Evolutionary conservation across 2,797 vertebrate species (phyloP), one percentile per base, ranked within the genome.

Genomic region (Coregonus ussuriensis): DNA sequence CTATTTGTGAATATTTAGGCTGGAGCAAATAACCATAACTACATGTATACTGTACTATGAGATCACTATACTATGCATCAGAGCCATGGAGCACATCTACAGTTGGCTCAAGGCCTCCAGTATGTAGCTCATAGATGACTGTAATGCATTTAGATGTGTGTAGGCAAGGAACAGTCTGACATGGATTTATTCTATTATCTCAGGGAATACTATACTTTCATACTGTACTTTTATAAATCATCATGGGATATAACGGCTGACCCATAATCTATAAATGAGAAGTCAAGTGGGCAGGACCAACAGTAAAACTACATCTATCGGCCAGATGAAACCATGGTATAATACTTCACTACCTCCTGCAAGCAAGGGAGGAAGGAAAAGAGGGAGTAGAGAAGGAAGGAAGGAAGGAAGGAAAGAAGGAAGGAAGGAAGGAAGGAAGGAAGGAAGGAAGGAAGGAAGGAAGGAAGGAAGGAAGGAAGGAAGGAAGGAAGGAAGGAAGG

Each of bases 41-140:
- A 13, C 25, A 59, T 59, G n/a, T 25, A 11, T 25, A 62, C 59
- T 25, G 21, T 62, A 7, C 54, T 59, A 9, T 47, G 41, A 47
- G 41, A 29, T 25, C 25, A 56, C 14, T 31, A 54, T 15, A 31
- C 25, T 52, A 54, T 56, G 47, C 59, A 73, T 76, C 72, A 52
- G 47, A 62, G 37, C 52, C 68, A 66, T 71, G 76, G 41, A 21
- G 3, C 31, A 79, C n/a, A 79, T 54, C 76, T 78, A 63, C 59
- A 29, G 1, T 13, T n/a, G 59, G 21, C 59, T 25, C 59, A 21
- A 25, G 59, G 59, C 59, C 2, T 25, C n/a, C 25, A 14, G 70
- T 77, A 14, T 54, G 16, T 15, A 66, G 29, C 29, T 18, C 21
- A 6, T 62, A 68, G 31, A 18, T 13, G 9, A 31, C 29, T 54